Evolutionary conservation across 2,113 vertebrate genomes (phyloP), one percentile per base, ranked within the genome.

Genomic region (Odontesthes bonariensis): DNA sequence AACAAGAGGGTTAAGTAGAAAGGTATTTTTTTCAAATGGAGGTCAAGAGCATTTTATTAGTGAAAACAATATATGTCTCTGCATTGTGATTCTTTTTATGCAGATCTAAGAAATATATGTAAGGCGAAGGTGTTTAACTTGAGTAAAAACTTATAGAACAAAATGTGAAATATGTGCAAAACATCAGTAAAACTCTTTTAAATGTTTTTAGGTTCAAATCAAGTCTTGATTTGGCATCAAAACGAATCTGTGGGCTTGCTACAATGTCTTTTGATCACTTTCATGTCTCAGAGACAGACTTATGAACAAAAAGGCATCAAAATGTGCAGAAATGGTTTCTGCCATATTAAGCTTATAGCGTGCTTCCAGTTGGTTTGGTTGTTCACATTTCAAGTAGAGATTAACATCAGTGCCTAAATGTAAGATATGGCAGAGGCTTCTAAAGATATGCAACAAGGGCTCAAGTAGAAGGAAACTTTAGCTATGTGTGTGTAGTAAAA

Each of bases 1-100:
- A 67, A 51, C 31, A 73, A 64, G 59, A 77, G 57, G 27, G 1
- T 62, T 55, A 32, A 38, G 59, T 55, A 74, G 16, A 38, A 23
- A 31, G 16, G 4, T 20, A 49, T 68, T 6, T 54, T 67, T 40
- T 11, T 58, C 47, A 66, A 70, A 76, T 46, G 20, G 65, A 69
- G 62, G 66, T 67, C 32, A 63, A 76, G 40, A 76, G 40, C 56
- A 49, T 67, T 58, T 49, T 13, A 44, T 65, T 44, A 5, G 74
- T 35, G 31, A 72, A 74, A 65, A 69, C 22, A 53, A 16, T 38
- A 77, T 60, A 60, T 3, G 17, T 59, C 20, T 51, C 20, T 58
- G 47, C 40, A 47, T 38, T n/a, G 4, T 40, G 27, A 55, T 68
- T 44, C 33, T 4, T 69, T 51, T 44, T 64, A 63, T 53, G 46